Base-by-base conservation (phyloP, 2,797 vertebrate genomes). In the Yasuhikotakia modesta region DNA sequence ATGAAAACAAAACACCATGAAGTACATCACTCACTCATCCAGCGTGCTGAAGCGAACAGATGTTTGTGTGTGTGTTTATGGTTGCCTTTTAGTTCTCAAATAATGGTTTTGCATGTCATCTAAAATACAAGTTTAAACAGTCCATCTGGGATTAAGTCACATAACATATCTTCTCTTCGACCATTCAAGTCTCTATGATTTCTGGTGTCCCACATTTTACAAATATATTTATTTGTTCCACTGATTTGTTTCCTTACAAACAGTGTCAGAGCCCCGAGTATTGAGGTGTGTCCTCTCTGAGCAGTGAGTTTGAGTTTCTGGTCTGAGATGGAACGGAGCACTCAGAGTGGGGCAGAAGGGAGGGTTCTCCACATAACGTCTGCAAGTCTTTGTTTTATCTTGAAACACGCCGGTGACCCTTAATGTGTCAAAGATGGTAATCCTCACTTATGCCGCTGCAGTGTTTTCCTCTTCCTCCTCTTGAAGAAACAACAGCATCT, bases 401-500 rank as follows among this genome's bases (percentile, higher is more conserved):
- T 60, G 45, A 57, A 67, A 30, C 19, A 21, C 61, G 17, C 35
- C 63, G 50, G 35, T 71, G 81, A 76, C 52, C 19, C 16, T 65
- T 39, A 72, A 53, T 16, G 63, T 65, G 24, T 55, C n/a, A n/a
- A n/a, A n/a, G n/a, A n/a, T n/a, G n/a, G n/a, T n/a, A n/a, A n/a
- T 67, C 69, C 82, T 97, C 93, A 97, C 91, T 97, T 97, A 90
- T 96, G 96, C 83, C 95, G 94, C 89, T 96, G 95, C 52, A 95
- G 90, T 24, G 92, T 93, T 97, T 98, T 97, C 92, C 96, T 97
- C 96, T 96, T 98, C 88, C 95, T 93, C 85, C 96, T 94, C 92
- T 97, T 97, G 89, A 97, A 97, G 88, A 96, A 96, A 88, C 96
- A 98, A 92, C 95, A 97, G 93, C 96, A 98, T 93, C 96, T 98